These are phyloP conservation scores for Drosophila murphyi DNA, from an alignment of 1,140 invertebrate genomes.

Conservation along the genomic window DNA sequence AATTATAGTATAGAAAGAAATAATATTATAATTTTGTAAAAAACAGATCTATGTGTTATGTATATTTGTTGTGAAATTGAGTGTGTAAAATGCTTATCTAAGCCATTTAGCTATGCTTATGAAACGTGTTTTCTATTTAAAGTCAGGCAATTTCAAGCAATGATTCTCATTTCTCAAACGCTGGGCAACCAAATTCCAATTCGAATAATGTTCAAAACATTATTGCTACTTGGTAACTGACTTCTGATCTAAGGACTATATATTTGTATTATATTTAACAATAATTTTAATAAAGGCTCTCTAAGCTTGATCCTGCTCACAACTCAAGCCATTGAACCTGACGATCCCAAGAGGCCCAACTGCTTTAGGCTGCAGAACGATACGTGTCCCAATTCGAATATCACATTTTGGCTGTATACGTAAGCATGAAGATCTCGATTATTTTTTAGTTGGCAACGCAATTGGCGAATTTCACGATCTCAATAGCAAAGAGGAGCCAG, in stretches of 20 bases:
- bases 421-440: neutral
- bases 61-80: too few species aligned
- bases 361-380: conserved; percentile 10
- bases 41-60: neutral
- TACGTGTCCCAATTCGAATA: conserved; percentile 42
- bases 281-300: neutral
- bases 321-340: neutral
- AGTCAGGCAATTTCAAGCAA: neutral
- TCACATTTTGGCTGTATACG: conserved; percentile 44
- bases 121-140: neutral
- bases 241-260: too few species aligned
- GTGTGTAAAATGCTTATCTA: neutral
- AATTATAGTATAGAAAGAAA: too few species aligned
- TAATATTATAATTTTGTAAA: too few species aligned
- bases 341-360: neutral
- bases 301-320: neutral
- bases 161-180: neutral
- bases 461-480: neutral
- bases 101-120: neutral
- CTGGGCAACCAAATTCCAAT: neutral
- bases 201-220: conserved; percentile 10
- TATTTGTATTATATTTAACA: too few species aligned
- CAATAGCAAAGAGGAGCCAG: neutral
- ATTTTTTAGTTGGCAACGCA: neutral
- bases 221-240: neutral